Evolutionary conservation across 2,797 vertebrate genomes (phyloP).

Genomic region (Syndactyla subalaris): DNA sequence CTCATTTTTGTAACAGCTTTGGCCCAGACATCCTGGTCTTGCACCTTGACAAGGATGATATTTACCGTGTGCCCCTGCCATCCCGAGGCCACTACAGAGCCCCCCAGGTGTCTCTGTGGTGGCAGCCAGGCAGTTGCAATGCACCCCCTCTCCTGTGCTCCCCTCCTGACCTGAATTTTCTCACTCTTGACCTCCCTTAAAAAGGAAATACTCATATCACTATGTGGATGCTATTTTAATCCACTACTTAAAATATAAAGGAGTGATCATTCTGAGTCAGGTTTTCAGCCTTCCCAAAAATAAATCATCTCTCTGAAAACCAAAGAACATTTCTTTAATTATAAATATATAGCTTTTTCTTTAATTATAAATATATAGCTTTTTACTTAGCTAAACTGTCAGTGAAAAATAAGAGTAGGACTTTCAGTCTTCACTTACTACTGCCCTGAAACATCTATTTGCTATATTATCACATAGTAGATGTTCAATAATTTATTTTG

Average conservation of each 20-base stretch:
- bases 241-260: background rate
- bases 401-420: background rate
- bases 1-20: background rate
- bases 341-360: background rate
- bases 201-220: background rate
- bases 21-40: background rate
- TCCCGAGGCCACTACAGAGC: background rate
- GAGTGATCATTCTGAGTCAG: background rate
- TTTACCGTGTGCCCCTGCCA: background rate
- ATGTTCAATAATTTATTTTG: background rate
- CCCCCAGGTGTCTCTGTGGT: fast-evolving
- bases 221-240: background rate
- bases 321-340: background rate
- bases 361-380: background rate
- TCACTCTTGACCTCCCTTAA: background rate
- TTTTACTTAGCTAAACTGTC: background rate
- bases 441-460: background rate
- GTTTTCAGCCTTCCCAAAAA: background rate
- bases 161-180: background rate
- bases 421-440: background rate
- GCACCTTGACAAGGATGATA: background rate
- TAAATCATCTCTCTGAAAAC: background rate
- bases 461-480: background rate
- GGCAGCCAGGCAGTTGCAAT: background rate
- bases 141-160: fast-evolving